A percentile compares a stretch with the other conserved stretches of the same genome.
phyloP scores from a whole-genome alignment of 2,888 invertebrate species.

The Spodoptera exigua region DNA sequence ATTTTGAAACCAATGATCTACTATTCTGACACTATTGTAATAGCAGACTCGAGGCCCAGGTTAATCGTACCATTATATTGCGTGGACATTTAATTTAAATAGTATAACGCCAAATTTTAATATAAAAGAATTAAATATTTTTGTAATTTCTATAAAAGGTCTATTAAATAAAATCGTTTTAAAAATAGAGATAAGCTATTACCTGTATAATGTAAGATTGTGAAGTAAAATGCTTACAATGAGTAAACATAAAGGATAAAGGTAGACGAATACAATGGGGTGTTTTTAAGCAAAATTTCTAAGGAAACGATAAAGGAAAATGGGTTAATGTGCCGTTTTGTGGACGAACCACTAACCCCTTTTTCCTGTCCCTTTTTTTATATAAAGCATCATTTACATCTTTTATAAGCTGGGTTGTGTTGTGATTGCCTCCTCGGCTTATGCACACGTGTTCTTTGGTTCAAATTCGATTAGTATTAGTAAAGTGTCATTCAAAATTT shows the following conservation, averaged over 20 bases:
- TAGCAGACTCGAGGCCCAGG: too few relatives aligned
- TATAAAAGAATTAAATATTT: too few relatives aligned
- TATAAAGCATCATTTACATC: slow-evolving; percentile 39
- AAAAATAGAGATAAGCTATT: slow-evolving; percentile 16
- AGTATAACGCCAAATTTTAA: too few relatives aligned
- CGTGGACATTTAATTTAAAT: too few relatives aligned
- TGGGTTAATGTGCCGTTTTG: slow-evolving; percentile 38
- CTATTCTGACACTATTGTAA: too few relatives aligned
- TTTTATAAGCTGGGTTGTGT: slow-evolving; percentile 13
- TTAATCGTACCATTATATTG: too few relatives aligned
- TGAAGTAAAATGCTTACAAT: slow-evolving; percentile 1
- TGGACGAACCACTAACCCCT: slow-evolving; percentile 30
- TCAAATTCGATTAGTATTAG: too few relatives aligned
- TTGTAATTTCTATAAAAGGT: too few relatives aligned
- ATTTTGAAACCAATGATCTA: too few relatives aligned
- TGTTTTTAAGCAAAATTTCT: slow-evolving; percentile 31
- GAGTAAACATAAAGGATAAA: slow-evolving; percentile 30
- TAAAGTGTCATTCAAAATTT: too few relatives aligned
- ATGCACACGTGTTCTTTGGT: too few relatives aligned
- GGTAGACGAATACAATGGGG: slow-evolving; percentile 10
- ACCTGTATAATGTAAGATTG: neutral
- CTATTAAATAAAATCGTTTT: neutral
- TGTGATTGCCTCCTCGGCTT: too few relatives aligned
- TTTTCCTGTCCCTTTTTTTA: slow-evolving; percentile 24
- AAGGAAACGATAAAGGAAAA: slow-evolving; percentile 34